Percentiles rank a stretch among this genome's conserved stretches.
phyloP scores from a whole-genome alignment of 2,113 vertebrate species.

The Coptodon rendalli region DNA sequence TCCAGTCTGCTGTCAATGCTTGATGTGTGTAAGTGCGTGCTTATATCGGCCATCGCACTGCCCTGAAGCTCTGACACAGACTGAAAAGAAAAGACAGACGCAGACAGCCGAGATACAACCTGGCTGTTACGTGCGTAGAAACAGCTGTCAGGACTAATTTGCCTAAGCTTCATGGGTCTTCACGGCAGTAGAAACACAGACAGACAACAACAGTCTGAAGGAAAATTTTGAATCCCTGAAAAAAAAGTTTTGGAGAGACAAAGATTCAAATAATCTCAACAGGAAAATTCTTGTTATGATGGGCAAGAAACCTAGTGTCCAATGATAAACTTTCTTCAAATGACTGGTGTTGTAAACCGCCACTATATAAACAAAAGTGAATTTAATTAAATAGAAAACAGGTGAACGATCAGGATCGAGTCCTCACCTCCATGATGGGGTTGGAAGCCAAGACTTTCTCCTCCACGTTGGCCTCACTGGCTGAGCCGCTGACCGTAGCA shows the following conservation, averaged over 20 bases:
- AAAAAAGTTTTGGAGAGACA: background rate
- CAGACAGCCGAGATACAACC: background rate
- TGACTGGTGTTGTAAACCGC: background rate
- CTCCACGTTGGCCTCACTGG: slow-evolving; percentile 93
- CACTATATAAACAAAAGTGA: background rate
- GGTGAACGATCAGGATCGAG: background rate
- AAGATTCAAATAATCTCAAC: background rate
- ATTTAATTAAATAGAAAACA: background rate
- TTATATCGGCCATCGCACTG: background rate
- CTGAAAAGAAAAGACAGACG: background rate
- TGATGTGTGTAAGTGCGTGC: background rate
- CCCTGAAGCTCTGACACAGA: background rate
- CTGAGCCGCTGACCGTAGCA: slow-evolving; percentile 92
- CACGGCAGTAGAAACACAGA: background rate
- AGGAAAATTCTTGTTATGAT: background rate
- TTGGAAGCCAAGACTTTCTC: slow-evolving; percentile 98
- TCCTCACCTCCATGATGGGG: slow-evolving; percentile 98
- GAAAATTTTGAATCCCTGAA: background rate
- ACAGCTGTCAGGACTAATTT: background rate
- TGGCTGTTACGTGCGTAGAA: background rate
- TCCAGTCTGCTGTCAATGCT: background rate
- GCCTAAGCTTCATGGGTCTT: background rate
- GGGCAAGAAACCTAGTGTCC: background rate
- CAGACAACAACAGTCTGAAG: background rate
- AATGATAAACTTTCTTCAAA: background rate